Conservation (phyloP, 2,888 invertebrate species). For the Fabriciana adippe region DNA sequence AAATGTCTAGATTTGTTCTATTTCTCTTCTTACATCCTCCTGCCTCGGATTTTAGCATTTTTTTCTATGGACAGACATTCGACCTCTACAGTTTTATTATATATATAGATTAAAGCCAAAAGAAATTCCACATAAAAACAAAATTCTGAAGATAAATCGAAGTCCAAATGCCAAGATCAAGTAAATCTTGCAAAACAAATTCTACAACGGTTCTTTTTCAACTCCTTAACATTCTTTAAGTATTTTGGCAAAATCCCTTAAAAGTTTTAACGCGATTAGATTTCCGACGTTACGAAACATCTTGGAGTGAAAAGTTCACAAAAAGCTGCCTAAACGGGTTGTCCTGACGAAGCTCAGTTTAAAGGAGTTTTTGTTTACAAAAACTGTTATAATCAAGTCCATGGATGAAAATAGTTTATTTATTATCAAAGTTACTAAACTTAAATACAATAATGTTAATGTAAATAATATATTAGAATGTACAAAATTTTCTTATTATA, state of each 20-base stretch:
- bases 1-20: too few species aligned
- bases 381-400: constrained; percentile 4
- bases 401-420: too few species aligned
- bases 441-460: too few species aligned
- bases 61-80: too few species aligned
- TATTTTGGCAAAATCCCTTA: constrained; percentile 27
- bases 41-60: too few species aligned
- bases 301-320: constrained; percentile 30
- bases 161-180: not conserved
- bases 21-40: too few species aligned
- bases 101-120: too few species aligned
- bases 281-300: constrained; percentile 22
- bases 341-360: constrained; percentile 15
- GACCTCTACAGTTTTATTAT: too few species aligned
- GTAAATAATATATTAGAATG: too few species aligned
- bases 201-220: constrained; percentile 12
- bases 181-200: constrained; percentile 8
- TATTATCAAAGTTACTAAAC: too few species aligned
- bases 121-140: too few species aligned
- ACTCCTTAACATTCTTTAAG: constrained; percentile 22
- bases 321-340: constrained; percentile 21
- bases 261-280: constrained; percentile 36
- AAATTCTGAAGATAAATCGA: not conserved
- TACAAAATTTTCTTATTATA: too few species aligned
- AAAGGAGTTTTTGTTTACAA: constrained; percentile 15